These are phyloP conservation scores for Cuculus canorus DNA, from an alignment of 2,797 vertebrate genomes.

Conservation along the genomic window DNA sequence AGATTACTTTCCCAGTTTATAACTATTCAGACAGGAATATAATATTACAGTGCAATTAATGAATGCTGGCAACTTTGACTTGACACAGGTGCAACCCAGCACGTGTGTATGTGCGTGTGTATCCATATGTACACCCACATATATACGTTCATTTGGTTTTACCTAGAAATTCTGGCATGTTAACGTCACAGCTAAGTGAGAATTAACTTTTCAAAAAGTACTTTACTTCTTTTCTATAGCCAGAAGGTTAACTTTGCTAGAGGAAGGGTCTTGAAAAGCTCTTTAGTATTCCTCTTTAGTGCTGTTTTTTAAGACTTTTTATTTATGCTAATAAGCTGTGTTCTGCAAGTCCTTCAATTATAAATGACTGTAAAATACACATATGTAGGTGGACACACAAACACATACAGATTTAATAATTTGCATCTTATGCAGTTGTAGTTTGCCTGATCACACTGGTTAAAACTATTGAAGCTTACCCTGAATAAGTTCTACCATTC, in stretches of 20 bases:
- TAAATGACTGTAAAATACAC: not conserved
- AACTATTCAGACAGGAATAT: not conserved
- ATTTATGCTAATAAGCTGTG: not conserved
- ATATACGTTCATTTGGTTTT: not conserved
- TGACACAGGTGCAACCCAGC: not conserved
- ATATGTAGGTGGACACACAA: not conserved
- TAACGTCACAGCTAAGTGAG: not conserved
- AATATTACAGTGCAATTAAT: not conserved
- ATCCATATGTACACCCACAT: not conserved
- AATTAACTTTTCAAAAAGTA: not conserved
- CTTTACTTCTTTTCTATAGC: not conserved
- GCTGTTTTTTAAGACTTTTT: not conserved
- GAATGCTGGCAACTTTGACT: not conserved
- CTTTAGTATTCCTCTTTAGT: not conserved
- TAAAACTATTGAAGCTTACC: not conserved
- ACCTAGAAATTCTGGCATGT: not conserved
- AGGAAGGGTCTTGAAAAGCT: not conserved
- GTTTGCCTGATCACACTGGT: not conserved
- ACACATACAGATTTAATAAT: not conserved
- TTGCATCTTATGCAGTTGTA: not conserved
- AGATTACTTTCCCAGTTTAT: not conserved
- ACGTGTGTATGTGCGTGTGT: not conserved
- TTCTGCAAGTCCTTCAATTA: not conserved
- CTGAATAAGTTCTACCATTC: not conserved
- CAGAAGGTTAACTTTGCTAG: not conserved